These are phyloP conservation scores for Phocoena sinus DNA, from an alignment of 2,113 vertebrate species.

Conservation along the genomic window DNA sequence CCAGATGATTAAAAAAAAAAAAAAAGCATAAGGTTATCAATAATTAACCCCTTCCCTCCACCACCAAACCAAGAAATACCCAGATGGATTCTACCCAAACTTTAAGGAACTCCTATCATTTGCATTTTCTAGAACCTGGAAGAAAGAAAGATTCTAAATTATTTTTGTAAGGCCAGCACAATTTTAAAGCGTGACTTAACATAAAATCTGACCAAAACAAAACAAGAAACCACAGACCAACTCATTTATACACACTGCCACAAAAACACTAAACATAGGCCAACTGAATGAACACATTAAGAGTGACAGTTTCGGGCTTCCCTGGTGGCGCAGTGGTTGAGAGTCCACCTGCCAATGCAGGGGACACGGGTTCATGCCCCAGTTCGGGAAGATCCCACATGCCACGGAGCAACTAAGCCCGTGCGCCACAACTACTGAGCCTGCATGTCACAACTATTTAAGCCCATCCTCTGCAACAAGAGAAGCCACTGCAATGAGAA, in stretches of 20 bases:
- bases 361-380: accelerated
- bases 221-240: not conserved
- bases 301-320: not conserved
- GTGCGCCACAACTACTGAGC: no score
- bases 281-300: not conserved
- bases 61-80: not conserved
- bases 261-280: not conserved
- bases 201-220: not conserved
- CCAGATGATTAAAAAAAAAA: not conserved
- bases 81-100: not conserved
- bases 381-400: no score
- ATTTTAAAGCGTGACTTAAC: not conserved
- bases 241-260: not conserved
- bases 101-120: not conserved
- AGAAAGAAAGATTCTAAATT: not conserved
- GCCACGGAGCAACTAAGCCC: no score
- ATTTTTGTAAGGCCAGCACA: not conserved
- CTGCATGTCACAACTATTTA: no score
- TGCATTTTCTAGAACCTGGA: not conserved
- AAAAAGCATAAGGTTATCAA: not conserved
- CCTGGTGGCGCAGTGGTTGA: no score
- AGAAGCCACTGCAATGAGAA: no score
- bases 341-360: no score
- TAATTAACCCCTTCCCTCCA: not conserved
- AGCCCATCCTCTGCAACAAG: no score